Conservation (phyloP, 1,140 invertebrate species). For the Drosophila varians region DNA sequence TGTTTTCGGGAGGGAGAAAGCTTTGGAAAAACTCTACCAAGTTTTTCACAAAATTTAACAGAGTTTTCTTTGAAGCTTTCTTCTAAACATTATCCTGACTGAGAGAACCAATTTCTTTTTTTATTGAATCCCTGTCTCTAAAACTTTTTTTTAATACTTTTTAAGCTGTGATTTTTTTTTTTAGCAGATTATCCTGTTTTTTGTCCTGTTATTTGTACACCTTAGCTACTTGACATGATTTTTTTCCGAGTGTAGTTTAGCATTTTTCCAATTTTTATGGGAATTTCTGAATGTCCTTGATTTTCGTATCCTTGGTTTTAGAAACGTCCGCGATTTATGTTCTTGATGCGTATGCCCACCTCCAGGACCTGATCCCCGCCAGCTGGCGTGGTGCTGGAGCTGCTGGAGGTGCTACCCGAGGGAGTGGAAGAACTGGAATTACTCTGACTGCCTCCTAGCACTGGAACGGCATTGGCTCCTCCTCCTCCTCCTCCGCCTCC, state of each 20-base stretch:
- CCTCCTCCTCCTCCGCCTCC: neutral
- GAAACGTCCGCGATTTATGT: slow-evolving; percentile 71
- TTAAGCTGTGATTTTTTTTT: neutral
- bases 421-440: slow-evolving; percentile 10
- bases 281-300: no score
- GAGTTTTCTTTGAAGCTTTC: no score
- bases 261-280: no score
- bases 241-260: neutral
- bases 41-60: neutral
- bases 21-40: no score
- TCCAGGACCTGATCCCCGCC: slow-evolving; percentile 72
- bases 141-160: no score
- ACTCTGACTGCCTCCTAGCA: neutral
- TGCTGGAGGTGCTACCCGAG: slow-evolving; percentile 30
- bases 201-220: no score
- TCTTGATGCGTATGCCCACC: slow-evolving; percentile 81
- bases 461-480: neutral
- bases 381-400: slow-evolving; percentile 12
- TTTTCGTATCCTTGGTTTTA: no score
- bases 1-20: neutral
- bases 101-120: neutral
- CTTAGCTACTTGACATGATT: neutral
- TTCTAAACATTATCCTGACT: neutral
- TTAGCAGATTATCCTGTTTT: neutral
- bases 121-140: no score